Conservation (phyloP, 2,797 vertebrate genomes). For the Tokudaia muenninki region DNA sequence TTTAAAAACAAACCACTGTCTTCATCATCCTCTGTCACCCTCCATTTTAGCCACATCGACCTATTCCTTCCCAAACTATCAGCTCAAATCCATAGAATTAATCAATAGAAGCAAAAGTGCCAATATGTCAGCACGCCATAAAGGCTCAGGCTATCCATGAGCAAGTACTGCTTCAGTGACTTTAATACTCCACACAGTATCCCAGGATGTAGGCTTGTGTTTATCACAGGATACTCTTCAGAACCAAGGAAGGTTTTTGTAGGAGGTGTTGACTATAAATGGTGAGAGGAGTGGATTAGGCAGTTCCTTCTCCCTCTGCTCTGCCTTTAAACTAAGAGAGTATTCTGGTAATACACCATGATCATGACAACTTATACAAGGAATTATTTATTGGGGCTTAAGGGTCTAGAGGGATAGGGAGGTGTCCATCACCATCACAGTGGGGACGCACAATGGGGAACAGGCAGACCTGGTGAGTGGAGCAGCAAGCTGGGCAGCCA, state of each 20-base stretch:
- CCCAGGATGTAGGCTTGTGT: neutral
- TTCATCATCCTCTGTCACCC: neutral
- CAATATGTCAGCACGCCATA: neutral
- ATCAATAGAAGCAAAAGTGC: neutral
- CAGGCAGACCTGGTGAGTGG: no score
- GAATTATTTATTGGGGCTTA: neutral
- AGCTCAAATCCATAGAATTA: conserved; percentile 44
- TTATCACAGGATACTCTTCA: neutral
- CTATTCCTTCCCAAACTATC: conserved; percentile 9
- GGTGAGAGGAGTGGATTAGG: neutral
- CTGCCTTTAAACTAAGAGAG: neutral
- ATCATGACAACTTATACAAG: neutral
- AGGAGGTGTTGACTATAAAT: neutral
- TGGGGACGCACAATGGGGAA: neutral
- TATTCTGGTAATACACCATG: neutral
- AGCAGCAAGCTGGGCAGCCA: neutral
- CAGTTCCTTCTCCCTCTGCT: neutral
- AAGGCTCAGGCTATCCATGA: neutral
- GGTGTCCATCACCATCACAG: neutral
- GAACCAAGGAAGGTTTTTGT: conserved; percentile 35
- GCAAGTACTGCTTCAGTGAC: neutral
- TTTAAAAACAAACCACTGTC: neutral
- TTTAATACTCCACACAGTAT: neutral
- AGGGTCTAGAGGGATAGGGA: no score
- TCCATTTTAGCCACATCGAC: neutral